Conservation (phyloP, 2,888 invertebrate species). For the Nemurella pictetii region DNA sequence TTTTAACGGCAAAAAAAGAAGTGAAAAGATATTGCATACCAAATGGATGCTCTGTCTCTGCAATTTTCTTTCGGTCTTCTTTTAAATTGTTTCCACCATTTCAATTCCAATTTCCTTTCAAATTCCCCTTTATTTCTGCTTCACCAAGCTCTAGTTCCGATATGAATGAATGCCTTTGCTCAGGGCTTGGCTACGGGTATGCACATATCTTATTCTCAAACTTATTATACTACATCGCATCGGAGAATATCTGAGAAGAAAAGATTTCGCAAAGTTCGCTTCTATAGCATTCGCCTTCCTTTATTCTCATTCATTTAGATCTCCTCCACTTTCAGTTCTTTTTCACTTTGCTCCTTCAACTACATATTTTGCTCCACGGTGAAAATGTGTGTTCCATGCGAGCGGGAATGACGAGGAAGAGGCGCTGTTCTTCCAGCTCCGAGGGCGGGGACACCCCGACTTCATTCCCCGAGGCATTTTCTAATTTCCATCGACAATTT, state of each 20-base stretch:
- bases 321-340: constrained; percentile 36
- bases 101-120: constrained; percentile 41
- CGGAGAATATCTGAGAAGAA: constrained; percentile 20
- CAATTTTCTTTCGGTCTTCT: constrained; percentile 12
- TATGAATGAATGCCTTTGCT: constrained; percentile 39
- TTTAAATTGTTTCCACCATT: constrained; percentile 38
- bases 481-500: neutral
- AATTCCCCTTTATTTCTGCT: constrained; percentile 40
- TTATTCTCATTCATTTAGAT: constrained; percentile 32
- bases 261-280: constrained; percentile 26
- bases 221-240: constrained; percentile 23
- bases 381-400: constrained; percentile 34
- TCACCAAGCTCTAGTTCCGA: constrained; percentile 39
- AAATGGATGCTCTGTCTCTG: constrained; percentile 19
- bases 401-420: constrained; percentile 28
- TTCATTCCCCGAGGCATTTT: neutral
- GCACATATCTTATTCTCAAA: constrained; percentile 31
- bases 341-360: constrained; percentile 34
- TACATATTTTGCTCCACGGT: constrained; percentile 31
- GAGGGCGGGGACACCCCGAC: neutral
- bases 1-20: neutral
- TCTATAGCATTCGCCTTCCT: constrained; percentile 25
- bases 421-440: neutral
- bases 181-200: neutral
- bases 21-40: neutral